phyloP scores from a whole-genome alignment of 1,140 invertebrate species.

The Heliconius melpomene region DNA sequence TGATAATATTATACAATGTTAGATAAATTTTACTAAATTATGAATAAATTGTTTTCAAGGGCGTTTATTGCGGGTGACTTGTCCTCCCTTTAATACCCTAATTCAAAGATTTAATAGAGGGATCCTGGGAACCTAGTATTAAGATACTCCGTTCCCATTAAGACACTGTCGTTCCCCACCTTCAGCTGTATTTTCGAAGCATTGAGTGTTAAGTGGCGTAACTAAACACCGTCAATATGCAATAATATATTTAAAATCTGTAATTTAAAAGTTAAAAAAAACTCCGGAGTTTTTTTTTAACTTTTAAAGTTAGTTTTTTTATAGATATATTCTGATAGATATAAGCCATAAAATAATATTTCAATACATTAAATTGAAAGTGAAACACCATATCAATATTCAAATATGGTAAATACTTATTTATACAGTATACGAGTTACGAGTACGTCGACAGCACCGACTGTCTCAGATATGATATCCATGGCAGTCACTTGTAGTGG shows the following conservation, averaged over 20 bases:
- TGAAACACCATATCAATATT: constrained; percentile 38
- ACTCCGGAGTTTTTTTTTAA: too few relatives aligned
- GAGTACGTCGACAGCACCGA: not conserved
- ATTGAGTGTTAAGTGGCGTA: too few relatives aligned
- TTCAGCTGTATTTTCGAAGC: too few relatives aligned
- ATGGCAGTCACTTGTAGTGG: constrained; percentile 66
- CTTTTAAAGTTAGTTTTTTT: too few relatives aligned
- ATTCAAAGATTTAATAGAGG: not conserved
- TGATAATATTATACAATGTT: not conserved
- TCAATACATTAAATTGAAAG: constrained; percentile 6
- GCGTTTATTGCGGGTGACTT: not conserved
- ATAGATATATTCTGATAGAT: too few relatives aligned
- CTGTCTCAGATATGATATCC: constrained; percentile 35
- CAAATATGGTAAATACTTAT: constrained; percentile 35
- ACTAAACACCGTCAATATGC: too few relatives aligned
- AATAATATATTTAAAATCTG: too few relatives aligned
- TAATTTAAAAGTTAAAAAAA: too few relatives aligned
- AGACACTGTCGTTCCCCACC: too few relatives aligned
- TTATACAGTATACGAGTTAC: not conserved
- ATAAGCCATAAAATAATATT: too few relatives aligned
- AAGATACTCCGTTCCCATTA: too few relatives aligned
- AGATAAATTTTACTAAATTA: not conserved
- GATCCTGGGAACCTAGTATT: too few relatives aligned
- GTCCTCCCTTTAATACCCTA: not conserved
- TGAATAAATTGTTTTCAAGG: not conserved